A percentile compares a stretch with the other conserved stretches of the same genome.
Evolutionary conservation across 1,140 invertebrate genomes (phyloP).

Genomic region (Hormaphis cornu): DNA sequence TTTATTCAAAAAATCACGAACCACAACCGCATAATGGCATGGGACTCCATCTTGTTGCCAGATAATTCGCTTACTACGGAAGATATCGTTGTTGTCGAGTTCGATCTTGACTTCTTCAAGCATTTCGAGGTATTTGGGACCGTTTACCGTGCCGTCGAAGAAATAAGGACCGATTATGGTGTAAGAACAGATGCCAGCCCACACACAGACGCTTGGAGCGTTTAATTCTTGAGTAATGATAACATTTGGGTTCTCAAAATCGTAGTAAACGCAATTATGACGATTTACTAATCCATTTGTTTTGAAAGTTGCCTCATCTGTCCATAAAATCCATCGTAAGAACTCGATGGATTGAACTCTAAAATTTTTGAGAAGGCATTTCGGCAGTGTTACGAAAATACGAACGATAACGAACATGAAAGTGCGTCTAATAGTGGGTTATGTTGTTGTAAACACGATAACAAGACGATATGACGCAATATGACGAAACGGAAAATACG

Average conservation of each 20-base stretch:
- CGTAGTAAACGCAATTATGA: slow-evolving; percentile 30
- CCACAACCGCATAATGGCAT: slow-evolving; percentile 34
- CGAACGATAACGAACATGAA: too few relatives aligned
- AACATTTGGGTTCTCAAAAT: slow-evolving; percentile 15
- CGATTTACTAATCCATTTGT: background rate
- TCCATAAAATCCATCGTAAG: background rate
- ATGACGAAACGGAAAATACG: too few relatives aligned
- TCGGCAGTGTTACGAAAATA: too few relatives aligned
- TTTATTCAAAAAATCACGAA: slow-evolving; percentile 34
- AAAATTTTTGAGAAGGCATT: too few relatives aligned
- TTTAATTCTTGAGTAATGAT: background rate
- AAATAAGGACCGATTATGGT: slow-evolving; percentile 41
- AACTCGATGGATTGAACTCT: too few relatives aligned
- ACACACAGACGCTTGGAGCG: slow-evolving; percentile 35
- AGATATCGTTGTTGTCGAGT: slow-evolving; percentile 39
- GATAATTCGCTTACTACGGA: slow-evolving; percentile 35
- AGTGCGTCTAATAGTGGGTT: too few relatives aligned
- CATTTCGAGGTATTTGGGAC: slow-evolving; percentile 37
- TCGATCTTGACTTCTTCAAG: slow-evolving; percentile 38
- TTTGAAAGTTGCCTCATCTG: slow-evolving; percentile 25
- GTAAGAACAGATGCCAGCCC: slow-evolving; percentile 34
- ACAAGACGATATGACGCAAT: too few relatives aligned
- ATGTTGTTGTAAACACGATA: too few relatives aligned
- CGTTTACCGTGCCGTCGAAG: slow-evolving; percentile 37
- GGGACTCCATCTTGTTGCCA: slow-evolving; percentile 39